Evolutionary conservation across 2,113 vertebrate species (phyloP), one percentile per base, ranked within the genome.

Genomic region (Pipa parva): DNA sequence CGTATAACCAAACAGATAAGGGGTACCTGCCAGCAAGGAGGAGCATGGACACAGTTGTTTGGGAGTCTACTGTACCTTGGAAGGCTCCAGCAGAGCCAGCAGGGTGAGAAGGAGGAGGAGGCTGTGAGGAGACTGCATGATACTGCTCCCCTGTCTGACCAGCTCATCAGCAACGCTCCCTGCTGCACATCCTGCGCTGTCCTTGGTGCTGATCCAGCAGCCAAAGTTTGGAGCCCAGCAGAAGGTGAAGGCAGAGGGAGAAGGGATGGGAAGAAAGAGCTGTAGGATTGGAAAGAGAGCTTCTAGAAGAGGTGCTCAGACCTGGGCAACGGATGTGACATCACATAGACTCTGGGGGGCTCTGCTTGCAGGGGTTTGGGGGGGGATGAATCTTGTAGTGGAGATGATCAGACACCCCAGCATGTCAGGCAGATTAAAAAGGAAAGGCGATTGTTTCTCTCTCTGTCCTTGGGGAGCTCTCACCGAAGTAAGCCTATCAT

Each of bases 121-220:
- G 68, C 60, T 80, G 81, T 88, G 81, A 72, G 86, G 83, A 79
- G 91, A 78, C 88, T 83, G 90, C 95, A 97, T 97, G 76, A 95
- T 97, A 76, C 84, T 95, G 85, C 73, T 78, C 63, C 76, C 78
- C 78, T 76, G 76, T 72, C 65, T 73, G 75, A 65, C 37, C 64
- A 42, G 60, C 65, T 63, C 59, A 61, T 66, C 72, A 72, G 46
- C 73, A 39, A 71, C 68, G 76, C 63, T 39, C 65, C 51, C 28
- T 52, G 59, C 45, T 82, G 73, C 78, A 51, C 79, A 74, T 79
- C 48, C 56, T 76, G 79, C 74, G 73, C 79, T 81, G 80, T 61
- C 77, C 78, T 63, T 56, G 79, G 79, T 71, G 75, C 81, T 78
- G 77, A 74, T 75, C 60, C 70, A 70, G 75, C 75, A 51, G 51